These are phyloP conservation scores for Adoxophyes honmai DNA, from an alignment of 1,140 invertebrate genomes.

Conservation along the genomic window DNA sequence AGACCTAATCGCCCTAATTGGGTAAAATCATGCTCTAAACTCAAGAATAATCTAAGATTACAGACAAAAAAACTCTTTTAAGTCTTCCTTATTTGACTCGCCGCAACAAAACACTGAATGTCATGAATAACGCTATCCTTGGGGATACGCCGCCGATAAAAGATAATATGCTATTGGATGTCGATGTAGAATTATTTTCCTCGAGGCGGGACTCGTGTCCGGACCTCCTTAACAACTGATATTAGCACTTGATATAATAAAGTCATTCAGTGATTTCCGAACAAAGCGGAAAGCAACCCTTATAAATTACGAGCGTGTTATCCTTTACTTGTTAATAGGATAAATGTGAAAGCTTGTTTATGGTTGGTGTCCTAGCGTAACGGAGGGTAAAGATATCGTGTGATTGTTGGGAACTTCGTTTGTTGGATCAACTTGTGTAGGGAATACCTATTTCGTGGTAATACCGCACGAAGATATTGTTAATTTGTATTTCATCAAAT, in stretches of 20 bases:
- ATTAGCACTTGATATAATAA: conserved; percentile 15
- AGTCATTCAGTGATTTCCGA: conserved; percentile 2
- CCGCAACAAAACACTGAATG: conserved; percentile 6
- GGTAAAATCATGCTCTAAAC: no score
- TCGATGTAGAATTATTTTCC: conserved; percentile 14
- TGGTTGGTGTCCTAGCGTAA: background rate
- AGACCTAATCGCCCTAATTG: no score
- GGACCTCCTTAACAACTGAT: conserved; percentile 7
- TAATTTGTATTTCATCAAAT: no score
- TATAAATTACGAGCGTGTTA: conserved; percentile 13
- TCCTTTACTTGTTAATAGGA: conserved; percentile 6
- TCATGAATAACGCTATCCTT: conserved; percentile 8
- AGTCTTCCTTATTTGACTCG: conserved; percentile 5
- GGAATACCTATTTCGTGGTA: no score
- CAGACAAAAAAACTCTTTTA: background rate
- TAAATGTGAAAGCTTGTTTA: conserved; percentile 1
- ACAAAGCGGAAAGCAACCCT: conserved; percentile 3
- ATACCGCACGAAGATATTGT: no score
- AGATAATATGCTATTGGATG: conserved; percentile 14
- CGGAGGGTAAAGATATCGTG: background rate
- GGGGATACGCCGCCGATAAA: conserved; percentile 8
- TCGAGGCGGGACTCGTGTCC: background rate
- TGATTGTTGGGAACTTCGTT: no score
- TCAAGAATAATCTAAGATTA: no score
- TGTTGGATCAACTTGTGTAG: no score